Evolutionary conservation across 1,140 invertebrate species (phyloP).

Genomic region (Diorhabda sublineata): DNA sequence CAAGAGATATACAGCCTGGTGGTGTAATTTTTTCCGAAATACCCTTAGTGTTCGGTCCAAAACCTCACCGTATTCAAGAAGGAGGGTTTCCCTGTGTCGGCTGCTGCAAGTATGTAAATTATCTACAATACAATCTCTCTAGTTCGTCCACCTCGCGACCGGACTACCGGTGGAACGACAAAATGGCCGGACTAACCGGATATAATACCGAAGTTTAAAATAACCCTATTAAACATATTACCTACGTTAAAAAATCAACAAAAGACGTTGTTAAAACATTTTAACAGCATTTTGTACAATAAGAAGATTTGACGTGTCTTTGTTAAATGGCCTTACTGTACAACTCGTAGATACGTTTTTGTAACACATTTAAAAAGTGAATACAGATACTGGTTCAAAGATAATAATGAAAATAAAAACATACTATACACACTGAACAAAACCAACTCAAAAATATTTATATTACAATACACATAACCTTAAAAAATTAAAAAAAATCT

Average conservation of each 20-base stretch:
- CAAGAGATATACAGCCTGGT: conserved; percentile 64
- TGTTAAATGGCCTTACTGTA: too few species aligned
- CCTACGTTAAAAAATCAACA: too few species aligned
- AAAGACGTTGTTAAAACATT: too few species aligned
- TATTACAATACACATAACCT: conserved; percentile 55
- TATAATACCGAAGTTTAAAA: conserved; percentile 50
- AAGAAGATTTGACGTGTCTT: too few species aligned
- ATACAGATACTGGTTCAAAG: too few species aligned
- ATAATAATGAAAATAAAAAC: too few species aligned
- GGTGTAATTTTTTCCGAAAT: conserved; percentile 70
- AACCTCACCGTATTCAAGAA: conserved; percentile 48
- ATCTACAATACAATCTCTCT: conserved; percentile 45
- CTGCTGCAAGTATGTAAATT: conserved; percentile 53
- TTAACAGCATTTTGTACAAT: too few species aligned
- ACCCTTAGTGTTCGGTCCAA: conserved; percentile 66
- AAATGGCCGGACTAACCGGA: conserved; percentile 43
- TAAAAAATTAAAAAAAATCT: conserved; percentile 49
- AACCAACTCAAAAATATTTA: not conserved
- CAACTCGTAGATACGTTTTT: too few species aligned
- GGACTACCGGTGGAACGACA: not conserved
- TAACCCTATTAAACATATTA: too few species aligned
- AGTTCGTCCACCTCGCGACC: not conserved
- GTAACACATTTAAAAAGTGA: too few species aligned
- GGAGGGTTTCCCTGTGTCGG: conserved; percentile 51
- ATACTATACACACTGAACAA: too few species aligned